Evolutionary conservation across 2,888 invertebrate species (phyloP), one percentile per base, ranked within the genome.

Genomic region (Baccha elongata): DNA sequence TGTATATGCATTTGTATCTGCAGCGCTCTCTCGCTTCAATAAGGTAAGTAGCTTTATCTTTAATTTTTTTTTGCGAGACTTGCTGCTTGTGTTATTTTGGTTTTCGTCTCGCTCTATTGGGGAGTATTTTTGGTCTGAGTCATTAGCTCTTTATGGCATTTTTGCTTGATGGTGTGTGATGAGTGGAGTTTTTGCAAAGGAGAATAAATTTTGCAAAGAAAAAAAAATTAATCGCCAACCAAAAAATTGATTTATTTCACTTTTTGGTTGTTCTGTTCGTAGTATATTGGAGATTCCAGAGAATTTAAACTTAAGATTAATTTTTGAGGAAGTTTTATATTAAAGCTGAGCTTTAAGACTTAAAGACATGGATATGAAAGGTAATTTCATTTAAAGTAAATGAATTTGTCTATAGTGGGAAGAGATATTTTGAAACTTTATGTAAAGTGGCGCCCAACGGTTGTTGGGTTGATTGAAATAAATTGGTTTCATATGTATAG

Each of bases 41-140:
- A n/a, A n/a, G 42, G 29, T 26, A 60, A 60, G 17, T 15, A 60
- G 58, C 58, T 60, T 44, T n/a, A n/a, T n/a, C n/a, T n/a, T n/a
- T n/a, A n/a, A n/a, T n/a, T n/a, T 53, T 37, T 2, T 62, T 52
- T 53, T 44, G 50, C 15, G n/a, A n/a, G n/a, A n/a, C n/a, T n/a
- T n/a, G n/a, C 35, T 21, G 55, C 13, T 71, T 40, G 29, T 55
- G 46, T 58, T 74, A 58, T 80, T 44, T 75, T 71, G 65, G 60
- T 80, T 75, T 80, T 75, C 60, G 67, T 81, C 81, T 81, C 81
- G 71, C 81, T 81, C 81, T 81, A 67, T 72, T 81, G 81, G 75
- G 69, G 80, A 48, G 48, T 65, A 50, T 29, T 52, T 73, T 62
- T 73, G 46, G 79, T 60, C 79, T 79, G 79, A 79, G 73, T 79